Percentiles rank a stretch among this genome's conserved stretches.
Conservation (phyloP, 2,113 vertebrate genomes). For the Sorex araneus region DNA sequence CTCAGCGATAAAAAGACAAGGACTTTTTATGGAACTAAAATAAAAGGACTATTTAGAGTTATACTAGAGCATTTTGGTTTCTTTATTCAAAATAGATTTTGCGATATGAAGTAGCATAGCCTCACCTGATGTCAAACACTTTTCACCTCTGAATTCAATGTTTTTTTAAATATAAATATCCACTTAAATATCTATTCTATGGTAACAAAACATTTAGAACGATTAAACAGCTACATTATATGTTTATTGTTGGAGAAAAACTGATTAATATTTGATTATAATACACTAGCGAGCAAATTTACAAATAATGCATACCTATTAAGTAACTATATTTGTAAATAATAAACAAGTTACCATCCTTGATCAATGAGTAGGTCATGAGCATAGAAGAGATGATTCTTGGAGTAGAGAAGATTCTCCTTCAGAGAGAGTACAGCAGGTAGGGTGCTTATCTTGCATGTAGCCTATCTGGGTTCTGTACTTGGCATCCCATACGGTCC, state of each 20-base stretch:
- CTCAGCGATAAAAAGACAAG: neutral
- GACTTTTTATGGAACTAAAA: neutral
- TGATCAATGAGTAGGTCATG: neutral
- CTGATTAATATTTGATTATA: neutral
- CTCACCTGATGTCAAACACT: neutral
- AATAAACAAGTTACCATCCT: neutral
- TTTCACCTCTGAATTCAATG: neutral
- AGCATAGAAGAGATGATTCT: neutral
- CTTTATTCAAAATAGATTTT: too few species aligned
- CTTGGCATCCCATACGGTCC: too few species aligned
- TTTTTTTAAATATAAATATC: slow-evolving; percentile 8
- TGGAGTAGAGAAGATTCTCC: too few species aligned
- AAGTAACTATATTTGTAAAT: neutral
- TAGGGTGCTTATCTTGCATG: too few species aligned
- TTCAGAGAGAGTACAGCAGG: too few species aligned
- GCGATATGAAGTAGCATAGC: neutral
- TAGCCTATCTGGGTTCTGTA: too few species aligned
- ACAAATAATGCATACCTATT: neutral
- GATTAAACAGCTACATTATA: neutral
- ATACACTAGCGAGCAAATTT: neutral
- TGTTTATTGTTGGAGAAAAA: slow-evolving; percentile 17
- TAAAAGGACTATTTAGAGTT: too few species aligned
- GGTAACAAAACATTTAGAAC: neutral
- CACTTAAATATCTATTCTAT: neutral
- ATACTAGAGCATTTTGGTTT: too few species aligned